Evolutionary conservation across 2,888 invertebrate genomes (phyloP).

Genomic region (Calameuta pallipes): DNA sequence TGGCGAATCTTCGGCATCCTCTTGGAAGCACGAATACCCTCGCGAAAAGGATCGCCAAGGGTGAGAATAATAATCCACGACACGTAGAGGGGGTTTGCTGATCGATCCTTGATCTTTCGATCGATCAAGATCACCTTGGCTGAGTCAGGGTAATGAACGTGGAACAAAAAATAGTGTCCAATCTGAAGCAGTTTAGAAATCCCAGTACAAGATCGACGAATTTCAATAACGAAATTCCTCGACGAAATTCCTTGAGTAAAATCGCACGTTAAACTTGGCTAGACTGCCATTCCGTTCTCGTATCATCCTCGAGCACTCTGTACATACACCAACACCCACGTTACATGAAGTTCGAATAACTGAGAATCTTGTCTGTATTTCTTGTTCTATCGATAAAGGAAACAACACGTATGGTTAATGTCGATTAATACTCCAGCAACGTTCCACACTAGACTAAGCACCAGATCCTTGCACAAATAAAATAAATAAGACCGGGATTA

Average conservation of each 20-base stretch:
- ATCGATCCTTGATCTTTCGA: neutral
- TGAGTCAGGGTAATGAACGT: neutral
- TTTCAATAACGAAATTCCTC: neutral
- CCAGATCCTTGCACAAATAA: neutral
- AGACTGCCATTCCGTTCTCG: neutral
- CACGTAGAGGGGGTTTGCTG: neutral
- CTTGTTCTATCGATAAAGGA: neutral
- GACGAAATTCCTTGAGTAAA: neutral
- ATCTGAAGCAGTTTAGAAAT: neutral
- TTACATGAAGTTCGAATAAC: neutral
- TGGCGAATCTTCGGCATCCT: conserved; percentile 73
- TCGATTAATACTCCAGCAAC: conserved; percentile 11
- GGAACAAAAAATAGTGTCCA: neutral
- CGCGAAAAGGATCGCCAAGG: neutral
- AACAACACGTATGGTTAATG: neutral
- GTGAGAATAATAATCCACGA: neutral
- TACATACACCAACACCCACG: neutral
- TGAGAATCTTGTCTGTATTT: neutral
- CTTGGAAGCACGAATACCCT: neutral
- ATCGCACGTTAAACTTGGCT: neutral
- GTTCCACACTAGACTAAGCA: conserved; percentile 3
- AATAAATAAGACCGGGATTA: neutral
- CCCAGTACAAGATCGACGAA: neutral
- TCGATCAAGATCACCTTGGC: neutral
- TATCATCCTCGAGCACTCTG: neutral